phyloP scores from a whole-genome alignment of 2,888 invertebrate genomes.

The Harpagoxenus sublaevis region DNA sequence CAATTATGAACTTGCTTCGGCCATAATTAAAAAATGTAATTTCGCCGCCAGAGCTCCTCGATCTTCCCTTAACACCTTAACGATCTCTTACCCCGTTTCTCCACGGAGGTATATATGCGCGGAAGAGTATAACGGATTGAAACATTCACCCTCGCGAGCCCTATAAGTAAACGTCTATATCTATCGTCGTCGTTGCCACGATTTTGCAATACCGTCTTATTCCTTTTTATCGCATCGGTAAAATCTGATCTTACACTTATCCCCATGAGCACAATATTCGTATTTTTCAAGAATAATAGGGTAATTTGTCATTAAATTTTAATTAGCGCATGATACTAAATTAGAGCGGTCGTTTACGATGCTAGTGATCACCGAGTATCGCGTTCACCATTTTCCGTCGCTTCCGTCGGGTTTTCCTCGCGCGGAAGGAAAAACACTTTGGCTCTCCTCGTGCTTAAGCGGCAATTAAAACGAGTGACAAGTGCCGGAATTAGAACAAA shows the following conservation, averaged over 20 bases:
- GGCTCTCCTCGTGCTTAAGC: constrained; percentile 11
- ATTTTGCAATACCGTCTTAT: constrained; percentile 15
- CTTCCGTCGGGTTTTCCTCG: constrained; percentile 1
- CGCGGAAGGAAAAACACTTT: not conserved
- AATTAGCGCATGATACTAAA: constrained; percentile 4
- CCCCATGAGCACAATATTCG: not conserved
- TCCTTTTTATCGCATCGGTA: not conserved
- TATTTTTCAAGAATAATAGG: not conserved
- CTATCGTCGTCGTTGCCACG: not conserved
- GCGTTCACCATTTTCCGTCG: not conserved
- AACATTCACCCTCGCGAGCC: constrained; percentile 37
- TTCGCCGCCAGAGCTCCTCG: constrained; percentile 75
- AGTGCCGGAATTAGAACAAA: constrained; percentile 76
- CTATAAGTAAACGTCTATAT: constrained; percentile 15
- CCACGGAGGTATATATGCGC: constrained; percentile 46
- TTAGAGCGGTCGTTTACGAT: not conserved
- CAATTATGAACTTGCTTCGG: constrained; percentile 84
- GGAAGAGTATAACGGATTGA: constrained; percentile 49
- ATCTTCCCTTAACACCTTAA: constrained; percentile 73
- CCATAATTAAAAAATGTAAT: constrained; percentile 85
- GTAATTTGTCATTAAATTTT: not conserved
- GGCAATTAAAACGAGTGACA: constrained; percentile 50
- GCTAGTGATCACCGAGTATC: not conserved
- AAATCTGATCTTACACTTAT: not conserved
- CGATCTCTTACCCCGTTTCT: constrained; percentile 70